Conservation (phyloP, 2,797 vertebrate species). For the Notamacropus eugenii region DNA sequence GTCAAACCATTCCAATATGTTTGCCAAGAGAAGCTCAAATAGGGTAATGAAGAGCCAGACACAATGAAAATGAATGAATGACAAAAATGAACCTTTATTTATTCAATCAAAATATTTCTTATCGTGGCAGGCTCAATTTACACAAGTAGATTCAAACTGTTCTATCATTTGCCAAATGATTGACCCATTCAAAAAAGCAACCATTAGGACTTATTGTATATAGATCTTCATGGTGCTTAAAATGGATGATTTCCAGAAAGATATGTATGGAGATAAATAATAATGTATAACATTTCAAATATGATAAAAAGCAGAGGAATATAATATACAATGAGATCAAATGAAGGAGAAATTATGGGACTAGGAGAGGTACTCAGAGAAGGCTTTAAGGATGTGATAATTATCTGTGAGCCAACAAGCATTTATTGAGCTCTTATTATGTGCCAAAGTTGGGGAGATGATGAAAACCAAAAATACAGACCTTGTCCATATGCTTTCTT, state of each 20-base stretch:
- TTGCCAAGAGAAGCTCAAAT: neutral
- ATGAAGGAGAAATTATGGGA: neutral
- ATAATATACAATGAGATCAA: neutral
- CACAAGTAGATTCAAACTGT: neutral
- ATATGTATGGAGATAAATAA: neutral
- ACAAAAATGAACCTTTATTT: neutral
- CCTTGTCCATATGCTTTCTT: neutral
- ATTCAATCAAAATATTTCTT: neutral
- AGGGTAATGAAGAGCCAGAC: neutral
- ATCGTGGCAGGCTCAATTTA: neutral
- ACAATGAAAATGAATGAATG: neutral
- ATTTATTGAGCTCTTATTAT: neutral
- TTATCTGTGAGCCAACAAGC: neutral
- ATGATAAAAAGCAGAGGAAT: neutral
- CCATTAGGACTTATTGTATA: neutral
- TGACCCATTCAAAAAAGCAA: neutral
- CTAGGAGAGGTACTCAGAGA: neutral
- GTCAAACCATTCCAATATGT: neutral
- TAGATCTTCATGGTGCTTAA: neutral
- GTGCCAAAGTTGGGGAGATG: neutral
- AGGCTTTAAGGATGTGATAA: neutral
- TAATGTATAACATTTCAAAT: neutral
- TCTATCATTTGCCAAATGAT: neutral
- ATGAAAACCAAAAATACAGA: neutral
- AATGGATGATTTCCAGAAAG: neutral